Conservation (phyloP, 2,797 vertebrate species). For the Iguana delicatissima region DNA sequence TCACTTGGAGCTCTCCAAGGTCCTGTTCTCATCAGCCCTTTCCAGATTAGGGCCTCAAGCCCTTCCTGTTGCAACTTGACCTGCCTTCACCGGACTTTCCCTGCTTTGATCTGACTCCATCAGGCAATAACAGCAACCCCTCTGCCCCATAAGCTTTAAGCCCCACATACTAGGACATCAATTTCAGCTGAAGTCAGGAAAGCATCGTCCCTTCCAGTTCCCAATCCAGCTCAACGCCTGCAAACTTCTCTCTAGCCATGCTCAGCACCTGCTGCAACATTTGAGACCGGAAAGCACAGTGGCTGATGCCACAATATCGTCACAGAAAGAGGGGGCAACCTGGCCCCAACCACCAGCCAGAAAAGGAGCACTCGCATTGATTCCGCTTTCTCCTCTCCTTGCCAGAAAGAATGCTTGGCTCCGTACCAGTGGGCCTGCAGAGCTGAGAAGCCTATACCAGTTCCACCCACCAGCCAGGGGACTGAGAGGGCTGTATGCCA, state of each 20-base stretch:
- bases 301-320: not conserved
- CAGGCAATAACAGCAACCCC: not conserved
- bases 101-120: not conserved
- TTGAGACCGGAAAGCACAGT: not conserved
- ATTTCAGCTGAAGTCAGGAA: not conserved
- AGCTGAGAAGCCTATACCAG: not conserved
- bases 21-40: not conserved
- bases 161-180: too few relatives aligned
- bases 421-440: not conserved
- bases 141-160: not conserved
- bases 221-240: conserved; percentile 25
- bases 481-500: not conserved
- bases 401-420: not conserved
- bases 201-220: conserved; percentile 27
- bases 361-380: not conserved
- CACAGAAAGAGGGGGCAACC: not conserved
- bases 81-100: not conserved
- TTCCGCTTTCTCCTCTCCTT: not conserved
- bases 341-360: not conserved
- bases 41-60: not conserved
- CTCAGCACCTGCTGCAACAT: not conserved
- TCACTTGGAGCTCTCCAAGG: not conserved
- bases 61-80: not conserved
- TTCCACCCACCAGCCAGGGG: not conserved
- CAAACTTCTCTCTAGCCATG: not conserved